Evolutionary conservation across 1,140 invertebrate species (phyloP), one percentile per base, ranked within the genome.

Genomic region (Nymphalis io): DNA sequence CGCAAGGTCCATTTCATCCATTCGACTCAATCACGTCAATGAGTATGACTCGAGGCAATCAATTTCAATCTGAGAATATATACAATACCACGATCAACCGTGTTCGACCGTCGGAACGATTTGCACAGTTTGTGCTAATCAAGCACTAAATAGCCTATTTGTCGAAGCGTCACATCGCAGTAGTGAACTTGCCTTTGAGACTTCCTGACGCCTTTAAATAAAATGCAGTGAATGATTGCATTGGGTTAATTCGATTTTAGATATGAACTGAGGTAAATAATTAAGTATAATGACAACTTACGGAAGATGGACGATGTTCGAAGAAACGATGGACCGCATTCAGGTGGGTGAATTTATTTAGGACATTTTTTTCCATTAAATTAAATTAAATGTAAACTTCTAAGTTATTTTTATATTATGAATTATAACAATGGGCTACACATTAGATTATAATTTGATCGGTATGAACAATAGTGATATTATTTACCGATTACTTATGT

Each of bases 61-160:
- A 91, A 83, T 89, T 91, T 88, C 84, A 89, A 91, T 91, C 77
- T 85, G 70, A 55, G 62, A 55, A 33, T 58, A 66, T 23, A 23
- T 57, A 33, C 61, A 38, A 44, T 53, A 68, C 60, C 38, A 23
- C 61, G 68, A 60, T 64, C 46, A 18, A 20, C 59, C 39, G 71
- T 68, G 73, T 67, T 40, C 59, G 53, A 55, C 42, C 70, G 70
- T 77, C 74, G 77, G 23, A 83, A 73, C 81, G 84, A 84, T 91
- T 89, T 83, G 89, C 87, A 83, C 83, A 89, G 80, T 86, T 85
- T 82, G 78, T 80, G 87, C 86, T 91, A 89, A 91, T 89, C 81
- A 89, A 87, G 85, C 87, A 83, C 85, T 90, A 91, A 91, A 90
- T 78, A 83, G 79, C 84, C 76, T 80, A 76, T 81, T 82, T 81